Evolutionary conservation across 2,113 vertebrate species (phyloP), one percentile per base, ranked within the genome.

Genomic region (human): DNA sequence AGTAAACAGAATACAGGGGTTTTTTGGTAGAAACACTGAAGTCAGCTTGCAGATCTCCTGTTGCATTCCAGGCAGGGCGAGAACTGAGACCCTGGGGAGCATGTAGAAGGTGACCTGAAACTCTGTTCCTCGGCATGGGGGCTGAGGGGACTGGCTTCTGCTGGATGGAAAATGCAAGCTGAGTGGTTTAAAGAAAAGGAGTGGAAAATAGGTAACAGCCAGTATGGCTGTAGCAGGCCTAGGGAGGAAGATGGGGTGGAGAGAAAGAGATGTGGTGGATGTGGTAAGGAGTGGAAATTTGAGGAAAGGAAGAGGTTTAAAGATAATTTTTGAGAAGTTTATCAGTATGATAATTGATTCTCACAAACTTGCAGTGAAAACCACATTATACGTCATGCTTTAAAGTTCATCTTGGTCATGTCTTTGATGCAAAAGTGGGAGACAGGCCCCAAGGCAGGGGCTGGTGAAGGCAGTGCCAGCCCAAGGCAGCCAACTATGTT

Each of bases 311-410:
- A 81, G 72, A 83, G 50, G 52, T 43, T 72, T 61, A 52, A 57
- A 90, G 84, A 72, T 52, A 13, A 61, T 68, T 73, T 96, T 94
- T 79, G 89, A 89, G 96, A 96, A 95, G 91, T 81, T 95, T 75
- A 50, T 94, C 59, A 45, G 70, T 59, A 72, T 38, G 85, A 82
- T 78, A n/a, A 52, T 20, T 30, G 43, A 52, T 45, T 80, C 81
- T 94, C 48, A 81, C 8, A 78, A 91, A 85, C 52, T 59, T 86
- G 14, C 9, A 38, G 78, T 13, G 35, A 40, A 73, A 94, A 35
- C 40, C n/a, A 17, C 66, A 78, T 50, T 40, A 23, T 30, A 93
- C 45, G 45, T 57, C n/a, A 66, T n/a, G 8, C 40, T 78, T 93
- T 79, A 43, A 88, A 72, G 88, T 30, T 94, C 52, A 5, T 78